Evolutionary conservation across 2,797 vertebrate species (phyloP), one percentile per base, ranked within the genome.

Genomic region (Heterohyrax brucei): DNA sequence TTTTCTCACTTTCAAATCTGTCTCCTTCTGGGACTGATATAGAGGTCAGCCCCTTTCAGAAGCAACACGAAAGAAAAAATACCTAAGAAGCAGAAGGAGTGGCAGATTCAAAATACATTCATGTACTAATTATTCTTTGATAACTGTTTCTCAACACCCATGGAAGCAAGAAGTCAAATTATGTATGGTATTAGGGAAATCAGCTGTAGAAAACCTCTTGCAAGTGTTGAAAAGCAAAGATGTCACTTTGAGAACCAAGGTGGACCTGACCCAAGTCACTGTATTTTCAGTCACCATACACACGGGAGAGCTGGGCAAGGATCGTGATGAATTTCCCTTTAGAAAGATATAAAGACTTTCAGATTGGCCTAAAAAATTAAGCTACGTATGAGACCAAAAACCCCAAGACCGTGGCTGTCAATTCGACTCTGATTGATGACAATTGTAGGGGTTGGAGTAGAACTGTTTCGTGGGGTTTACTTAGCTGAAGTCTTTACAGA

Each of bases 291-390:
- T 18, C 16, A 33, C n/a, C 30, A 8, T 33, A 33, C 33, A n/a
- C 68, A 70, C 18, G n/a, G 4, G n/a, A 70, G 33, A 33, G 68
- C 6, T 33, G 6, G 61, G 18, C n/a, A n/a, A 70, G 39, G 73
- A 92, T 73, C 80, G 81, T 50, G 10, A 73, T 77, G 26, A 72
- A 59, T 78, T 87, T 88, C 62, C 44, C n/a, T 86, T 89, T 88
- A 46, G 82, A 76, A 97, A 80, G 61, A 66, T 30, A 87, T 30
- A 87, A 77, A 16, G 46, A 91, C 48, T 93, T 95, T 79, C 72
- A 68, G 53, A 90, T 30, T 61, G 28, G 66, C n/a, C 33, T 83
- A 10, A 90, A 93, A 73, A 82, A 87, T 62, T n/a, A 80, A 91
- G 48, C 30, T 75, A 61, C 16, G 10, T 82, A 48, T 48, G 90